Percentiles rank a stretch among this genome's conserved stretches.
These are phyloP conservation scores for Trichomalopsis sarcophagae DNA, from an alignment of 1,140 invertebrate species.

Conservation along the genomic window DNA sequence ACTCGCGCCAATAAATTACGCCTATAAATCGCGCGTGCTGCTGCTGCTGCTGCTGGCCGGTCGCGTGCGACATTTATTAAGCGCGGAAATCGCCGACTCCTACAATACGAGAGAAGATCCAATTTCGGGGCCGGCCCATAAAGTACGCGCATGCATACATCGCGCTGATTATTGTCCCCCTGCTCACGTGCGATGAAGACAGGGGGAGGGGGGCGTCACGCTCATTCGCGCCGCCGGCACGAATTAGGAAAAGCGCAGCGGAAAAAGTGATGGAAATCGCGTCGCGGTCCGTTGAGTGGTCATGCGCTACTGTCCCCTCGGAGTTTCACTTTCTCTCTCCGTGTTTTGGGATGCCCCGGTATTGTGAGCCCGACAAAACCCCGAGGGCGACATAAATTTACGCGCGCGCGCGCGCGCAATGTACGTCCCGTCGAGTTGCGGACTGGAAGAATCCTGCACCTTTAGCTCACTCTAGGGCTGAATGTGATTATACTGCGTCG, in stretches of 20 bases:
- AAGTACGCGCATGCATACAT: constrained; percentile 12
- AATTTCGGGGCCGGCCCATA: not conserved
- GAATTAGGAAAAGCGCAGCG: constrained; percentile 21
- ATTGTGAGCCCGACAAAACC: not conserved
- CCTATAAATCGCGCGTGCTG: constrained; percentile 30
- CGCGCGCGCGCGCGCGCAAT: not conserved
- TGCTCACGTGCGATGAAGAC: not conserved
- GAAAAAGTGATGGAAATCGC: constrained; percentile 3
- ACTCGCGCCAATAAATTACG: constrained; percentile 31
- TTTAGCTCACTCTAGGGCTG: too few species aligned
- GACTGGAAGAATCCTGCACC: constrained; percentile 14
- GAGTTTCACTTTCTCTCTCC: not conserved
- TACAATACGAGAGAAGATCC: constrained; percentile 27
- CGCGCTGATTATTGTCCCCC: not conserved
- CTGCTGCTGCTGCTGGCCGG: not conserved
- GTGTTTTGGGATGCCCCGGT: not conserved
- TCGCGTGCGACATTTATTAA: constrained; percentile 30
- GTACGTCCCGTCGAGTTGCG: constrained; percentile 2
- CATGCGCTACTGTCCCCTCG: not conserved
- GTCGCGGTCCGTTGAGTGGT: not conserved
- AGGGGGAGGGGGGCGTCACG: not conserved
- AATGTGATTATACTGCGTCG: not conserved
- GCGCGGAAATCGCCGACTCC: constrained; percentile 2
- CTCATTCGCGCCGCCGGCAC: constrained; percentile 5
- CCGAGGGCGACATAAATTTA: constrained; percentile 32